phyloP scores from a whole-genome alignment of 2,113 vertebrate genomes.

The Heteronetta atricapilla region DNA sequence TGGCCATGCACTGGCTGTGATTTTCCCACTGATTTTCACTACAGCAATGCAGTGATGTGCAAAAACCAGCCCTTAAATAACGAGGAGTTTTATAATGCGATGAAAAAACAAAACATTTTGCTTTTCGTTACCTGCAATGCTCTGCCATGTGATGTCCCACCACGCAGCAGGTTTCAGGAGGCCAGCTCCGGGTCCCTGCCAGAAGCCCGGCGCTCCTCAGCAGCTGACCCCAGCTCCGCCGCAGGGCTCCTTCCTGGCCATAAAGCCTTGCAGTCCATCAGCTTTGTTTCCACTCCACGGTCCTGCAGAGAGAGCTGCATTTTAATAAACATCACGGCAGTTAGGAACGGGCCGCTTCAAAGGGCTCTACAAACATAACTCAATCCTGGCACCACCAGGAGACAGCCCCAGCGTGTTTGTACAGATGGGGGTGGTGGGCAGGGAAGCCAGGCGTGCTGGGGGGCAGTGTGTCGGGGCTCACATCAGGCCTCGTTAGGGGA shows the following conservation, averaged over 20 bases:
- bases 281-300: neutral
- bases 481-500: neutral
- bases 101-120: constrained; percentile 21
- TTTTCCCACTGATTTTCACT: neutral
- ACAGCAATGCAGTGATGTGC: neutral
- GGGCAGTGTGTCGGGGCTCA: neutral
- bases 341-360: constrained; percentile 37
- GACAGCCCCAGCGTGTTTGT: constrained; percentile 24
- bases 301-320: constrained; percentile 6
- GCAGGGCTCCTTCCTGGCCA: neutral
- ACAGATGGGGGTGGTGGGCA: constrained; percentile 28
- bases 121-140: neutral
- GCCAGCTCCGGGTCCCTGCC: neutral
- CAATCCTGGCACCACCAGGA: constrained; percentile 4
- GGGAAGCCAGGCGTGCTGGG: neutral
- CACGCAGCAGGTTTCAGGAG: neutral
- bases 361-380: constrained; percentile 40
- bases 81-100: neutral
- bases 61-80: neutral
- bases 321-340: constrained; percentile 20
- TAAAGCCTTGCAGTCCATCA: neutral
- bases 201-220: neutral
- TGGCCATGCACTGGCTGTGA: neutral
- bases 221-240: neutral
- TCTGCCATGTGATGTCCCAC: neutral